A percentile compares a stretch with the other conserved stretches of the same genome.
Conservation (phyloP, 2,797 vertebrate species). For the Leptoclinus maculatus region DNA sequence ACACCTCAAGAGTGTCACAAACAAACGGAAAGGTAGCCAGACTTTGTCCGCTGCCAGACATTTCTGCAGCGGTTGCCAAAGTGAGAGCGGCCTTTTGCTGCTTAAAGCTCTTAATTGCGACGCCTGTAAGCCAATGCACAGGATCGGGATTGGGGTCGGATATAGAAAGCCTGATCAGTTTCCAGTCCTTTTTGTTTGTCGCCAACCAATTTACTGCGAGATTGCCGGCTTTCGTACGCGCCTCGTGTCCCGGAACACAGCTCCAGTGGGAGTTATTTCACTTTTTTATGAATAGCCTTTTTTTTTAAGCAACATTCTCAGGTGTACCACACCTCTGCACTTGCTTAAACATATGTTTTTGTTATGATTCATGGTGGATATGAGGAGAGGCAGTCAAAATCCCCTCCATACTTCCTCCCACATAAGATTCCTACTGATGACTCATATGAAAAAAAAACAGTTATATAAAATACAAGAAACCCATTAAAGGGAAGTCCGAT, state of each 20-base stretch:
- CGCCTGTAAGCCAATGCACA: neutral
- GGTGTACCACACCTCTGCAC: conserved; percentile 2
- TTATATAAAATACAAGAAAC: conserved; percentile 1
- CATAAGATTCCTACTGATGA: neutral
- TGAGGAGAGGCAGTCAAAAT: neutral
- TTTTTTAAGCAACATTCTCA: neutral
- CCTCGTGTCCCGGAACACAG: neutral
- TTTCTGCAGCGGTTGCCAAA: conserved; percentile 3
- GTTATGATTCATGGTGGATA: neutral
- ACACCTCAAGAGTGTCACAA: conserved; percentile 39
- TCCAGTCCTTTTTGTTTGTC: neutral
- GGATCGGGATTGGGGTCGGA: neutral
- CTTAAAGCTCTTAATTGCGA: conserved; percentile 11
- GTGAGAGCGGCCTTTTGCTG: neutral
- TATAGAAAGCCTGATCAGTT: neutral
- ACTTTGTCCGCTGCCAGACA: conserved; percentile 8
- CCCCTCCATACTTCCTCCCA: neutral
- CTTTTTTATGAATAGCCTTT: neutral
- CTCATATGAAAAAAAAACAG: neutral
- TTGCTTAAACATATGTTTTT: neutral
- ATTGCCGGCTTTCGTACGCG: neutral
- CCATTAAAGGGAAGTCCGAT: conserved; percentile 3
- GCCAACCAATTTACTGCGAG: neutral
- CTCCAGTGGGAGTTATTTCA: neutral
- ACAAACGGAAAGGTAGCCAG: conserved; percentile 27